Evolutionary conservation across 2,888 invertebrate species (phyloP).

Genomic region (Ophion obscuratus): DNA sequence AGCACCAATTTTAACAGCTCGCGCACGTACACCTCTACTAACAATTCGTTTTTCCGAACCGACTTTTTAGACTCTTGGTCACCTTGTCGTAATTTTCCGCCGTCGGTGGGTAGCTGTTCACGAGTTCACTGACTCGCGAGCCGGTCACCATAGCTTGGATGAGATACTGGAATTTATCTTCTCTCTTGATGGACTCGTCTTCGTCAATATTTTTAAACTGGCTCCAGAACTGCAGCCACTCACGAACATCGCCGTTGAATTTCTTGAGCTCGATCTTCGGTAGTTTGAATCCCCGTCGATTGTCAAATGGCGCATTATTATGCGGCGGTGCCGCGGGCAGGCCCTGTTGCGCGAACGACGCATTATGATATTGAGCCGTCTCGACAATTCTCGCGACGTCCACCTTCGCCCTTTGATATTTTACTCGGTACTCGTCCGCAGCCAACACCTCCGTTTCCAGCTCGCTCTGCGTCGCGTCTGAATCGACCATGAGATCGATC

Average conservation of each 20-base stretch:
- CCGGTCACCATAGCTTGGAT: slow-evolving; percentile 66
- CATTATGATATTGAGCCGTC: neutral
- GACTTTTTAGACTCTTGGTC: slow-evolving; percentile 66
- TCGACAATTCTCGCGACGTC: neutral
- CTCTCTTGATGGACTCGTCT: slow-evolving; percentile 57
- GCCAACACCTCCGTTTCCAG: neutral
- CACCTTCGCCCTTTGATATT: neutral
- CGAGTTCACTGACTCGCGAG: slow-evolving; percentile 71
- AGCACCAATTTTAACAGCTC: slow-evolving; percentile 73
- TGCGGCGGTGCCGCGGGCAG: neutral
- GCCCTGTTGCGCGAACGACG: neutral
- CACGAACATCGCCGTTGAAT: slow-evolving; percentile 68
- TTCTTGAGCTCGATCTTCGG: slow-evolving; percentile 68
- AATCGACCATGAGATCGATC: neutral
- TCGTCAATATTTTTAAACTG: slow-evolving; percentile 73
- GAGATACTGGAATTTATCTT: slow-evolving; percentile 73
- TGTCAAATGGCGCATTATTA: neutral
- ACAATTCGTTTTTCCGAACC: slow-evolving; percentile 75
- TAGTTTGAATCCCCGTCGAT: slow-evolving; percentile 36
- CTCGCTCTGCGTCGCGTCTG: neutral
- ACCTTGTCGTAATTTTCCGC: slow-evolving; percentile 73
- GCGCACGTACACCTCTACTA: slow-evolving; percentile 75
- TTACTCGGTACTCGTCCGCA: neutral
- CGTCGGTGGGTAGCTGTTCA: slow-evolving; percentile 71
- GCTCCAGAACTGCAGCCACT: slow-evolving; percentile 74